Conservation (phyloP, 1,140 invertebrate species). For the Plodia interpunctella region DNA sequence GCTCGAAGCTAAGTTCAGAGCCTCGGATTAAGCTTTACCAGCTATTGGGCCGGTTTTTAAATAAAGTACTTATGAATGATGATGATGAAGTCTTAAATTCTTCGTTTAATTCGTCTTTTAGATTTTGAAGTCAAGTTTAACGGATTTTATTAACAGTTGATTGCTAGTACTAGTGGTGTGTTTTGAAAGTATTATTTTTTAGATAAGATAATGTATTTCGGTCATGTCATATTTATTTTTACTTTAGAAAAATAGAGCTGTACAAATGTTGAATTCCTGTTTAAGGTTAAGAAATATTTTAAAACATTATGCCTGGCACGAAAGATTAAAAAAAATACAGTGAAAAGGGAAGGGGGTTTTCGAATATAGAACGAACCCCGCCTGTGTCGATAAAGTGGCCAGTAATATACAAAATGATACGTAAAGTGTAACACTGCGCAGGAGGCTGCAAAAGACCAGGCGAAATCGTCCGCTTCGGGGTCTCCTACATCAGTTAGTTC, state of each 20-base stretch:
- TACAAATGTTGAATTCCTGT: constrained; percentile 72
- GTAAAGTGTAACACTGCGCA: constrained; percentile 39
- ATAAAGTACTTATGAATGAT: too few species aligned
- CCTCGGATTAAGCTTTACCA: too few species aligned
- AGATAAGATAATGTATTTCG: constrained; percentile 22
- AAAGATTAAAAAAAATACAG: not conserved
- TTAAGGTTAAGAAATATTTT: constrained; percentile 13
- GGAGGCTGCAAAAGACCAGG: constrained; percentile 44
- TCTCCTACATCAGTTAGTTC: constrained; percentile 31
- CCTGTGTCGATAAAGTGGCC: constrained; percentile 6
- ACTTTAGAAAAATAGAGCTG: not conserved
- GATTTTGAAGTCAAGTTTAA: not conserved
- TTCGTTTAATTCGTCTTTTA: too few species aligned
- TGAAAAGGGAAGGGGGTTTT: constrained; percentile 27
- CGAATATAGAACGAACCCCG: constrained; percentile 9
- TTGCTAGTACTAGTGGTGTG: not conserved
- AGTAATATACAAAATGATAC: constrained; percentile 8
- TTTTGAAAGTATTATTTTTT: constrained; percentile 15
- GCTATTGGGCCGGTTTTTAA: too few species aligned
- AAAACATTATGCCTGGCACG: too few species aligned
- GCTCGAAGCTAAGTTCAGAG: too few species aligned
- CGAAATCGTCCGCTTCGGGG: constrained; percentile 43
- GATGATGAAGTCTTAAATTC: too few species aligned
- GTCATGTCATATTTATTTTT: not conserved
- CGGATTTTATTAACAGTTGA: not conserved